These are phyloP conservation scores for Xestia rhomboidea DNA, from an alignment of 2,888 invertebrate species.

Conservation along the genomic window DNA sequence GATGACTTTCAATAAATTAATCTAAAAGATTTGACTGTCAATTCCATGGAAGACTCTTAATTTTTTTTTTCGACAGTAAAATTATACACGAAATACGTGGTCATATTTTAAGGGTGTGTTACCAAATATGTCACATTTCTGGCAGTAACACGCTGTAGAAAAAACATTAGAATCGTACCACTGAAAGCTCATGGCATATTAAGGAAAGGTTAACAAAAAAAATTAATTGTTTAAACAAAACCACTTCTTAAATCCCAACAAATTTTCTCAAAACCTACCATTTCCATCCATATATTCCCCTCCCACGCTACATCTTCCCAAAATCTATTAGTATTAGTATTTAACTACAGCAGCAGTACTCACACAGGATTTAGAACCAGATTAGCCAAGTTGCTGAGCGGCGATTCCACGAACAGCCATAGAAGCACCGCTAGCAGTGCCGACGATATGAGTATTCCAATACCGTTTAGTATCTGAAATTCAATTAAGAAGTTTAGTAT, in stretches of 20 bases:
- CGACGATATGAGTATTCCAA: slow-evolving; percentile 50
- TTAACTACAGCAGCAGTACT: slow-evolving; percentile 35
- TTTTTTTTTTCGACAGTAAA: background rate
- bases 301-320: background rate
- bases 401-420: slow-evolving; percentile 58
- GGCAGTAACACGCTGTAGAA: background rate
- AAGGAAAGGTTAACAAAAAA: background rate
- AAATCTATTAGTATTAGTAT: slow-evolving; percentile 50
- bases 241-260: background rate
- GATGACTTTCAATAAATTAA: background rate
- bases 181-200: background rate
- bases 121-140: background rate
- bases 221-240: background rate
- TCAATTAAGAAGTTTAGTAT: slow-evolving; percentile 56
- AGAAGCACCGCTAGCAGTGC: slow-evolving; percentile 41
- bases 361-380: slow-evolving; percentile 53
- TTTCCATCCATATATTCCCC: background rate
- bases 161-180: background rate
- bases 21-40: background rate
- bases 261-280: background rate
- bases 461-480: slow-evolving; percentile 54
- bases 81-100: background rate
- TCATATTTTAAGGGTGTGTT: background rate
- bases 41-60: background rate
- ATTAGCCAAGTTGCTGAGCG: slow-evolving; percentile 61